These are phyloP conservation scores for Furcula furcula DNA, from an alignment of 2,888 invertebrate genomes.

Conservation along the genomic window DNA sequence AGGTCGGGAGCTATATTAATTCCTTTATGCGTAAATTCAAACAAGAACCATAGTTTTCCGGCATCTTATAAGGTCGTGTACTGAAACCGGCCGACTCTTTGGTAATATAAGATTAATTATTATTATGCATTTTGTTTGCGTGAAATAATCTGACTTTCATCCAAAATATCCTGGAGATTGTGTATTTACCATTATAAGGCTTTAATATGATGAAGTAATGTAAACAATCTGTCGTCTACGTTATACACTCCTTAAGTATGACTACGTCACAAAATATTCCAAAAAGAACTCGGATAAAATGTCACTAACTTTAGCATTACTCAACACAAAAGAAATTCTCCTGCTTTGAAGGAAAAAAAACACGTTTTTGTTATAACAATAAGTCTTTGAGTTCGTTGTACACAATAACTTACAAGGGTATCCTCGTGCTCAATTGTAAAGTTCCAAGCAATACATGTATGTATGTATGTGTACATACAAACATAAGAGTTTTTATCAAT, in stretches of 20 bases:
- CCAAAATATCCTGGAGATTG: conserved; percentile 45
- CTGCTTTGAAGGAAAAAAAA: conserved; percentile 30
- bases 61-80: conserved; percentile 42
- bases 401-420: conserved; percentile 12
- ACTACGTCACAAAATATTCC: too few species aligned
- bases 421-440: conserved; percentile 7
- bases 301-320: conserved; percentile 16
- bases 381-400: conserved; percentile 21
- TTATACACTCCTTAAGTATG: too few species aligned
- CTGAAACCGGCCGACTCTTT: conserved; percentile 33
- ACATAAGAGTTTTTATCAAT: too few species aligned
- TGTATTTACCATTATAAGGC: conserved; percentile 22
- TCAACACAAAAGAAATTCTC: conserved; percentile 19
- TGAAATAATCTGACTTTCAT: conserved; percentile 54
- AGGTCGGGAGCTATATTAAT: too few species aligned
- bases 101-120: conserved; percentile 74
- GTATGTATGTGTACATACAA: too few species aligned
- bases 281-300: conserved; percentile 13
- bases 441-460: conserved; percentile 1
- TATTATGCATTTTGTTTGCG: conserved; percentile 69
- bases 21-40: conserved; percentile 26
- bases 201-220: too few species aligned
- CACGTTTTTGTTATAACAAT: conserved; percentile 23
- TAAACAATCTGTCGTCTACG: too few species aligned
- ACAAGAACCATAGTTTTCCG: conserved; percentile 39